Evolutionary conservation across 1,140 invertebrate genomes (phyloP).

Genomic region (Procambarus clarkii): DNA sequence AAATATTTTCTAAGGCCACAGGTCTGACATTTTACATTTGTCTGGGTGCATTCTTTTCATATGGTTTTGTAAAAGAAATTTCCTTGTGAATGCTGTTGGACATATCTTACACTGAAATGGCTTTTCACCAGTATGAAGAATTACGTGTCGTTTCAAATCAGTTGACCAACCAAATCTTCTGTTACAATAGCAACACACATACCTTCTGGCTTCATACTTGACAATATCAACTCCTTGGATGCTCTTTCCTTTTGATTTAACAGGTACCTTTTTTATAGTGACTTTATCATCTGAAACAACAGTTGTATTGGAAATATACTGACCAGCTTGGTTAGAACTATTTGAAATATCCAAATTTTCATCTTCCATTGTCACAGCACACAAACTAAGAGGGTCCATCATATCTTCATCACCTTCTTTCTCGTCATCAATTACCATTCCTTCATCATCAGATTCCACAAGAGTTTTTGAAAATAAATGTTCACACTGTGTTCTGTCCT

Average conservation of each 20-base stretch:
- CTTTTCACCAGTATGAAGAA: slow-evolving; percentile 72
- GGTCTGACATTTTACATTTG: slow-evolving; percentile 68
- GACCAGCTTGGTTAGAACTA: slow-evolving; percentile 20
- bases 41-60: slow-evolving; percentile 69
- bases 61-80: slow-evolving; percentile 72
- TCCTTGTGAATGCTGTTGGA: slow-evolving; percentile 67
- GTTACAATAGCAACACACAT: slow-evolving; percentile 71
- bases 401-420: slow-evolving; percentile 66
- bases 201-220: slow-evolving; percentile 65
- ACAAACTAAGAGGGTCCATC: slow-evolving; percentile 70
- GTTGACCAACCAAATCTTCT: slow-evolving; percentile 72
- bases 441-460: slow-evolving; percentile 49
- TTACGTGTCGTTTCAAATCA: slow-evolving; percentile 71
- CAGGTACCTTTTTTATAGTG: slow-evolving; percentile 42
- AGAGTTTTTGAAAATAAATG: slow-evolving; percentile 4
- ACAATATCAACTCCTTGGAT: slow-evolving; percentile 50
- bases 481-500: slow-evolving; percentile 29
- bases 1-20: slow-evolving; percentile 62
- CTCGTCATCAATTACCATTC: slow-evolving; percentile 68
- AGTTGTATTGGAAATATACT: slow-evolving; percentile 20
- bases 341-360: slow-evolving; percentile 56
- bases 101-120: slow-evolving; percentile 71
- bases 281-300: slow-evolving; percentile 32
- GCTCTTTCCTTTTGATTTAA: slow-evolving; percentile 48
- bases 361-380: slow-evolving; percentile 72